Base-by-base conservation (phyloP, 2,113 vertebrate species). In the Esox niger region DNA sequence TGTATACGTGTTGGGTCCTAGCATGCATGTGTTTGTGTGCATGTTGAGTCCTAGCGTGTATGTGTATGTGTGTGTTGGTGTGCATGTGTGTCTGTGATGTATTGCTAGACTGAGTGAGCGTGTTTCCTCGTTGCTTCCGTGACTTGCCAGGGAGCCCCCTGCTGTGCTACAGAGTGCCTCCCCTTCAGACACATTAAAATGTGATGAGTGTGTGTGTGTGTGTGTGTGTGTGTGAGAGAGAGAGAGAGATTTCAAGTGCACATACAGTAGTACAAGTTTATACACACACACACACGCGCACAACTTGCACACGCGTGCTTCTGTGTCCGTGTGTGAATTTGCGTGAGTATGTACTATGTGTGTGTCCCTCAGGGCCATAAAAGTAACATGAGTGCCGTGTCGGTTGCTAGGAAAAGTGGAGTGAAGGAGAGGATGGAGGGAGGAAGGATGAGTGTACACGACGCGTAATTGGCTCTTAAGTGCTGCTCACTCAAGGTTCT, bases 121-220 rank as follows among this genome's bases (percentile, higher is more conserved):
- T 86, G 81, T 83, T 82, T 83, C 81, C 82, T 87, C 63, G 68
- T 83, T 85, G 85, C 87, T 90, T 91, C 72, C 89, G 90, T 92
- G 90, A 91, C 90, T 91, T 81, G 74, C 82, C 58, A 63, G 81
- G 77, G 78, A 84, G 78, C 84, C 88, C 88, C 90, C 88, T 88
- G 88, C 90, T 92, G 91, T 75, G 90, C 74, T 70, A 76, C 84
- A 83, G 85, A 85, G 77, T 79, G 76, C 80, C 82, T 83, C 80
- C 81, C 84, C 83, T 88, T 88, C 89, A 79, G 77, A 83, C 61
- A 59, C 90, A 91, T 91, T 91, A 91, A 91, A 89, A 90, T 89
- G 89, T 88, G 86, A 91, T 90, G 86, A 88, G 86, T 61, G 76
- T 29, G 20, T 32, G 56, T 61, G 27, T 46, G 30, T 3, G 20